phyloP scores from a whole-genome alignment of 2,888 invertebrate species.

The Mesochorus sp. region DNA sequence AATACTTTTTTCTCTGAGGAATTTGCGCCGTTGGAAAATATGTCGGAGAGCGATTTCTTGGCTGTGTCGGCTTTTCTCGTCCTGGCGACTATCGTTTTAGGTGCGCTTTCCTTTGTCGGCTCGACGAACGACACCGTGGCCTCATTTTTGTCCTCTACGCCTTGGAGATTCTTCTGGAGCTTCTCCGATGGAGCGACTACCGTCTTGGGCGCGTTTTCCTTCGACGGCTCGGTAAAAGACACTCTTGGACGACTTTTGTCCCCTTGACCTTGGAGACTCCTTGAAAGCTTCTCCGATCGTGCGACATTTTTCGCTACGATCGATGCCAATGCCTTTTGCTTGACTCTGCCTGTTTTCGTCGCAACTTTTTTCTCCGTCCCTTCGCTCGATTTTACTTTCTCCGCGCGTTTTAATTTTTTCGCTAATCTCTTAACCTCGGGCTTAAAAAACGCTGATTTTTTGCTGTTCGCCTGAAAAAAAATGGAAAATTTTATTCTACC shows the following conservation, averaged over 20 bases:
- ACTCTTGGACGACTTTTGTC: too few relatives aligned
- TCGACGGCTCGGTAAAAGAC: background rate
- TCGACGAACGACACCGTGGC: conserved; percentile 68
- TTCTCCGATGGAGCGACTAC: background rate
- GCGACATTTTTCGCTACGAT: conserved; percentile 74
- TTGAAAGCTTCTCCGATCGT: background rate
- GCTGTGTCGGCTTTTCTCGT: conserved; percentile 59
- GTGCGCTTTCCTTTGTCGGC: conserved; percentile 62
- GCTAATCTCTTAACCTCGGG: conserved; percentile 58
- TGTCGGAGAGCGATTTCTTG: conserved; percentile 72
- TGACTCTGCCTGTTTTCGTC: conserved; percentile 71
- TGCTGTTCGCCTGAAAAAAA: conserved; percentile 46
- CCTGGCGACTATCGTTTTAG: conserved; percentile 69
- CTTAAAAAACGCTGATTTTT: conserved; percentile 63
- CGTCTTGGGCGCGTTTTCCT: too few relatives aligned
- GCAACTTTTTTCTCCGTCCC: too few relatives aligned
- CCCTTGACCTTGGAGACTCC: background rate
- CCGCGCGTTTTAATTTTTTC: conserved; percentile 47
- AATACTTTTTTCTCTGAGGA: conserved; percentile 3
- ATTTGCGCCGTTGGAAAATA: conserved; percentile 65
- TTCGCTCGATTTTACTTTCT: conserved; percentile 7
- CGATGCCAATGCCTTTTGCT: conserved; percentile 75
- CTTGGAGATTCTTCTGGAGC: too few relatives aligned
- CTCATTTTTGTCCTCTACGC: too few relatives aligned
- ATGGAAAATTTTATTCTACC: background rate